These are phyloP conservation scores for Umimayanthus kanabou DNA, from an alignment of 92 coral and sea anemone genomes.

Conservation along the genomic window DNA sequence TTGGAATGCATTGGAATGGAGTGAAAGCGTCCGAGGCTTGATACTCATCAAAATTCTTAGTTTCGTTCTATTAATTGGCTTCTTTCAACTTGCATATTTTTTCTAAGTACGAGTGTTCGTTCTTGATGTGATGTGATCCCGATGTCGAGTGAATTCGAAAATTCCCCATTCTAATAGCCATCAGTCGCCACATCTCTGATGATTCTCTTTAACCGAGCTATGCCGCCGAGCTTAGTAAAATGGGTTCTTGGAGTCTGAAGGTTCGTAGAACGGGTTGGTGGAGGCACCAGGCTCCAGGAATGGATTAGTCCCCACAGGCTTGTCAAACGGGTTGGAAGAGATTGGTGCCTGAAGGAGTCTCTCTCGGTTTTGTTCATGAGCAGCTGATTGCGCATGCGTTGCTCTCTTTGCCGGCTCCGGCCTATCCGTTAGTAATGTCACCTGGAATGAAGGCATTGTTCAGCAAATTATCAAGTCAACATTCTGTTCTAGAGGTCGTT, in stretches of 20 bases:
- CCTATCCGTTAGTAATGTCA: constrained; percentile 52
- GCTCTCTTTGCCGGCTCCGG: constrained; percentile 17
- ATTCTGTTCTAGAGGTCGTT: background rate
- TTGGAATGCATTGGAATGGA: no score
- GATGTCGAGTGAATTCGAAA: no score
- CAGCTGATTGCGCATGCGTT: constrained; percentile 33
- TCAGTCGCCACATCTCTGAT: no score
- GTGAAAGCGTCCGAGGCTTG: no score
- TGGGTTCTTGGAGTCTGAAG: constrained; percentile 18
- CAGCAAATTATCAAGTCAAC: background rate
- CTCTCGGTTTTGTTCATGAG: constrained; percentile 42
- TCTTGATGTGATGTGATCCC: no score
- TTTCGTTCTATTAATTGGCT: no score
- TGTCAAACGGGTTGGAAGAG: constrained; percentile 28
- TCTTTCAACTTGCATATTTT: no score
- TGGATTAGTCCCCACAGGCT: constrained; percentile 22
- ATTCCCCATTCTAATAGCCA: no score
- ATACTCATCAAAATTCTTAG: no score
- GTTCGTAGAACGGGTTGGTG: constrained; percentile 29
- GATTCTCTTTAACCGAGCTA: no score
- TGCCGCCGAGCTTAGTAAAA: background rate
- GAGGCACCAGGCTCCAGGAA: constrained; percentile 10
- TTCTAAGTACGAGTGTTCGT: no score
- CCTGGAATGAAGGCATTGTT: constrained; percentile 26
- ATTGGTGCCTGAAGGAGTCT: constrained; percentile 37